A percentile compares a stretch with the other conserved stretches of the same genome.
These are phyloP conservation scores for Delphinus delphis DNA, from an alignment of 2,113 vertebrate species.

Conservation along the genomic window DNA sequence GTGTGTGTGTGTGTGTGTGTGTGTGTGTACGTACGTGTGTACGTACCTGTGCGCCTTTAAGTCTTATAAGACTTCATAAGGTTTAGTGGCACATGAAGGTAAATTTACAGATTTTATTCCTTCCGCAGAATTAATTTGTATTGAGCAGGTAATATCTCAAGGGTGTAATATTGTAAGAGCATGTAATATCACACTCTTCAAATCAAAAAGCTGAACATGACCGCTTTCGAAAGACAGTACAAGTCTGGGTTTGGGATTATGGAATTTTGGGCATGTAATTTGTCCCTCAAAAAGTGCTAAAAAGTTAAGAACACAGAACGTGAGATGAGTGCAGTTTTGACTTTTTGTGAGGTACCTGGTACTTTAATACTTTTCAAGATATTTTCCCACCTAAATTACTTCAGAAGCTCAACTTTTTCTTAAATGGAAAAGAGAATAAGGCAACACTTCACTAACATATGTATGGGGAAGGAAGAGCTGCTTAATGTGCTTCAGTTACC, in stretches of 20 bases:
- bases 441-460: background rate
- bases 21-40: background rate
- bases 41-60: background rate
- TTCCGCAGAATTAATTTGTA: background rate
- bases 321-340: background rate
- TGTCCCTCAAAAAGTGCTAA: background rate
- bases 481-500: background rate
- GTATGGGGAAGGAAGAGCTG: background rate
- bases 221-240: background rate
- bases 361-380: background rate
- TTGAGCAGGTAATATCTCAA: too few relatives aligned
- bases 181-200: background rate
- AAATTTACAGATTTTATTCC: background rate
- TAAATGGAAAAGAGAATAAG: background rate
- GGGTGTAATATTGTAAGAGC: too few relatives aligned
- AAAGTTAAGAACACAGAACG: background rate
- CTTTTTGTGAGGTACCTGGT: background rate
- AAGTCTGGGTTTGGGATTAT: background rate
- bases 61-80: background rate
- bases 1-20: background rate
- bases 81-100: background rate
- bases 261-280: background rate
- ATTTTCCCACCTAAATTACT: background rate
- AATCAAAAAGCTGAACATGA: background rate
- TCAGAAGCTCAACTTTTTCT: background rate